Evolutionary conservation across 2,113 vertebrate species (phyloP).

Genomic region (Lonchura striata): DNA sequence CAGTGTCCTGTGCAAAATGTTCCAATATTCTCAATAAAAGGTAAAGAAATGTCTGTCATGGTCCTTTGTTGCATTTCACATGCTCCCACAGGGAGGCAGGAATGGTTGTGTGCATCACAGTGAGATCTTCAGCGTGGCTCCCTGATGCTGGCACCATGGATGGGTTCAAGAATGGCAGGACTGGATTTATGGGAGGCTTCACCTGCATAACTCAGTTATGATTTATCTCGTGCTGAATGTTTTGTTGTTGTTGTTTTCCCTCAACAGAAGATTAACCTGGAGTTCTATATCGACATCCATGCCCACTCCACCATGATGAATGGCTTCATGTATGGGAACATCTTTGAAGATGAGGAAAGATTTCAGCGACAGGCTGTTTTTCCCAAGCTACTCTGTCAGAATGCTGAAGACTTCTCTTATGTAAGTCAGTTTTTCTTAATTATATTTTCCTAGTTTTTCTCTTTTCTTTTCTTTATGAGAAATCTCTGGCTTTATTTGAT

Average conservation of each 20-base stretch:
- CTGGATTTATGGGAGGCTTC: constrained; percentile 8
- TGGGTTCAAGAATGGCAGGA: neutral
- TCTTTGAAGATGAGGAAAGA: constrained; percentile 94
- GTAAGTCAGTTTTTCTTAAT: constrained; percentile 74
- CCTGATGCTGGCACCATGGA: neutral
- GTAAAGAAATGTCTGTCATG: neutral
- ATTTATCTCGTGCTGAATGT: constrained; percentile 5
- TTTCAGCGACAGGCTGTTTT: constrained; percentile 94
- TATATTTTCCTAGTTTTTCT: neutral
- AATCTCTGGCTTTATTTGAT: neutral
- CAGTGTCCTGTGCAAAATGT: neutral
- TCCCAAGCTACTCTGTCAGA: constrained; percentile 92
- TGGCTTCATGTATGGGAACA: constrained; percentile 99
- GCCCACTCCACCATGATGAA: constrained; percentile 99
- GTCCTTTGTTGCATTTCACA: neutral
- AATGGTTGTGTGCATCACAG: neutral
- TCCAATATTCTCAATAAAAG: neutral
- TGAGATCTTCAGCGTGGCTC: neutral
- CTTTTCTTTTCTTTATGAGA: neutral
- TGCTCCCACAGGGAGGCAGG: neutral
- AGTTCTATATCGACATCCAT: constrained; percentile 98
- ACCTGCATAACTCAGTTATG: neutral
- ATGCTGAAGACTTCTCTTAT: constrained; percentile 94
- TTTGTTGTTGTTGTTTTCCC: constrained; percentile 14
- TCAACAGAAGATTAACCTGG: constrained; percentile 90